Base-by-base conservation (phyloP, 2,888 invertebrate genomes). In the Mactromeris polynyma region DNA sequence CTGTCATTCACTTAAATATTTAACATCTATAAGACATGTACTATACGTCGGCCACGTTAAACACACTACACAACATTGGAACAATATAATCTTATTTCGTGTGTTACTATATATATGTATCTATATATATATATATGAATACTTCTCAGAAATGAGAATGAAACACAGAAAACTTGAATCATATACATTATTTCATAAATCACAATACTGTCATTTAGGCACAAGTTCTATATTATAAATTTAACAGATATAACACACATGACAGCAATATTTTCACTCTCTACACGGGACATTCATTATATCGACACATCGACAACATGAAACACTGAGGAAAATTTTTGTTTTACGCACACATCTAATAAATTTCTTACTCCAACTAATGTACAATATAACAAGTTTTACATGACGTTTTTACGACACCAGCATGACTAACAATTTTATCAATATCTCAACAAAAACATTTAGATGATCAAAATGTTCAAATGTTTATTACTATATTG, bases 131-230 rank as follows among this genome's bases (percentile, higher is more conserved):
- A 81, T 81, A 33, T 46, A 81, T 77, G 77, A 77, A 36, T 77
- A 38, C 2, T 38, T 36, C 77, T 77, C 38, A 38, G n/a, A 79
- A 79, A 79, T 79, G 42, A 42, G 38, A 42, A 38, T 79, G 79
- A 79, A 38, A 33, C 17, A 38, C 11, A 42, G 79, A 42, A 40
- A 77, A 17, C 36, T 77, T 40, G 40, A 26, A 79, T 79, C 79
- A 17, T 83, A 83, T 46, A 69, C 42, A 73, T 83, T 46, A n/a
- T 42, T 19, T 33, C 46, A 83, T 40, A 33, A 85, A 86, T 86
- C 86, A 86, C 86, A 86, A 86, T 69, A 86, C 81, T 81, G 69
- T 73, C 40, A 33, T 51, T 42, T 64, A 81, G 86, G 81, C 86
- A 81, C 86, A 81, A 38, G 46, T 26, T 81, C 80, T 73, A 77